phyloP scores from a whole-genome alignment of 2,113 vertebrate species.

The Chunga burmeisteri region DNA sequence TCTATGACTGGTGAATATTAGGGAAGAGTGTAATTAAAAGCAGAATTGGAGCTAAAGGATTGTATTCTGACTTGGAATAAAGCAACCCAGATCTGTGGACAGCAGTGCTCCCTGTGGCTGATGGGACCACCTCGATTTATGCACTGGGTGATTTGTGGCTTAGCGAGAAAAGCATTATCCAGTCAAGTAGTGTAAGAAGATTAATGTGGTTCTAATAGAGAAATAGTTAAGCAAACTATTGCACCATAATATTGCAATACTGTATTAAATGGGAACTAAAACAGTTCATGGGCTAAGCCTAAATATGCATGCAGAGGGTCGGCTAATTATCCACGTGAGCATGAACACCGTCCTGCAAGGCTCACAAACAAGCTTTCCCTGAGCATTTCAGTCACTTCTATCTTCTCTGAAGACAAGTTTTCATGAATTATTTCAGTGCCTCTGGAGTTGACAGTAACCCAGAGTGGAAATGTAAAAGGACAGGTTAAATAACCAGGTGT shows the following conservation, averaged over 20 bases:
- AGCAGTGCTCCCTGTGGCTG: not conserved
- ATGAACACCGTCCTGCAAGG: not conserved
- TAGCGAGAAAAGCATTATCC: not conserved
- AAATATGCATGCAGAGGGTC: not conserved
- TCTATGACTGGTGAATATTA: not conserved
- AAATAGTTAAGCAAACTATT: not conserved
- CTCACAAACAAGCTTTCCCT: not conserved
- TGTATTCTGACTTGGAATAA: not conserved
- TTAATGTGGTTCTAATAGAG: not conserved
- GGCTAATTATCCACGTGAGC: not conserved
- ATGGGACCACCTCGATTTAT: rapidly evolving
- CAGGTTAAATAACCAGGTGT: slow-evolving; percentile 64
- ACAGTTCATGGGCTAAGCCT: not conserved
- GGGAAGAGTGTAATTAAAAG: not conserved
- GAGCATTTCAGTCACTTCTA: slow-evolving; percentile 31
- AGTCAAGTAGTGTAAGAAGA: not conserved
- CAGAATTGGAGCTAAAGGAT: not conserved
- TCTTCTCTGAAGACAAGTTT: slow-evolving; percentile 20
- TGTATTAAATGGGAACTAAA: not conserved
- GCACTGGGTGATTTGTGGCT: not conserved
- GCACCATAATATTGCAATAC: not conserved
- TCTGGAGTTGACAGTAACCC: slow-evolving; percentile 24
- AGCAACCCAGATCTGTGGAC: not conserved
- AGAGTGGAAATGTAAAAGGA: slow-evolving; percentile 63
- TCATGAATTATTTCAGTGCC: slow-evolving; percentile 51